A percentile compares a stretch with the other conserved stretches of the same genome.
phyloP scores from a whole-genome alignment of 2,888 invertebrate genomes.

The Hyles lineata region DNA sequence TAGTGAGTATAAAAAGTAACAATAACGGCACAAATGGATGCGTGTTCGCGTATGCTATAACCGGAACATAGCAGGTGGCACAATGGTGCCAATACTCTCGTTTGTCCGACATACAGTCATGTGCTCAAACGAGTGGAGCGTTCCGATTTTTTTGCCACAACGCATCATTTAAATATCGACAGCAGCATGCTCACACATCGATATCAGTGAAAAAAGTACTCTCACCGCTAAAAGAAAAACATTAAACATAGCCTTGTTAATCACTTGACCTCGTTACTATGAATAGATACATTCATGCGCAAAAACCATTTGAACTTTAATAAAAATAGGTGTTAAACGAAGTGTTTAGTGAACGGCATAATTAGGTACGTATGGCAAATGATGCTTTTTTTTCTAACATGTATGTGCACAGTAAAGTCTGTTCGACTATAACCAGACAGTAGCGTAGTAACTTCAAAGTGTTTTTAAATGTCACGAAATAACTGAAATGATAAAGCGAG shows the following conservation, averaged over 20 bases:
- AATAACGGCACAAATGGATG: conserved; percentile 67
- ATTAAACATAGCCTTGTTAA: conserved; percentile 61
- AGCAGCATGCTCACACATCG: conserved; percentile 70
- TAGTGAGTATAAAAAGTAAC: conserved; percentile 54
- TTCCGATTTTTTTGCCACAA: conserved; percentile 69
- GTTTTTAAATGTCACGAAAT: conserved; percentile 13
- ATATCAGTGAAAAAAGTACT: conserved; percentile 68
- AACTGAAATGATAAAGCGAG: conserved; percentile 31
- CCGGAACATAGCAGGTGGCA: conserved; percentile 66
- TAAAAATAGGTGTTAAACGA: conserved; percentile 20
- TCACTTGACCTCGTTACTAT: conserved; percentile 65
- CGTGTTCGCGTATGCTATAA: conserved; percentile 46
- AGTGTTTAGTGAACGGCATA: conserved; percentile 9
- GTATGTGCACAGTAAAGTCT: neutral
- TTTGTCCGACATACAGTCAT: conserved; percentile 61
- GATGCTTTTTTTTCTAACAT: neutral
- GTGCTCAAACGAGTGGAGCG: conserved; percentile 64
- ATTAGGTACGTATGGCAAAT: neutral
- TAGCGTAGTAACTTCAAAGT: neutral
- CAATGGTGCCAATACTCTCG: conserved; percentile 67
- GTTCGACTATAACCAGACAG: neutral
- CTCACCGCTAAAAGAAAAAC: conserved; percentile 72
- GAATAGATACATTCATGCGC: conserved; percentile 43
- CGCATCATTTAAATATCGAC: conserved; percentile 74
- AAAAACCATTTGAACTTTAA: conserved; percentile 24